These are phyloP conservation scores for Neogale vison DNA, from an alignment of 2,113 vertebrate species.

Conservation along the genomic window DNA sequence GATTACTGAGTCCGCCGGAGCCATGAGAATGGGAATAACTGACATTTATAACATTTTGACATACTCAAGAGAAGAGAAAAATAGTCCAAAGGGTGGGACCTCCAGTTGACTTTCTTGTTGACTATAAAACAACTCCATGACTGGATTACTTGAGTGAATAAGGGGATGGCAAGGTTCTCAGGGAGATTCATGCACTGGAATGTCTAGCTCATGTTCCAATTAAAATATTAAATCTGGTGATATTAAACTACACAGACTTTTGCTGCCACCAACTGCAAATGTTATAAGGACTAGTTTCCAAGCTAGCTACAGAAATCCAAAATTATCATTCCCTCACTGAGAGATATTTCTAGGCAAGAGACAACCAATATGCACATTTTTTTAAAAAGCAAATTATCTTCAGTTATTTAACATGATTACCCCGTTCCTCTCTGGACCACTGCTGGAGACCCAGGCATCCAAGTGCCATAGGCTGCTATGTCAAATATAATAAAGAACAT, in stretches of 20 bases:
- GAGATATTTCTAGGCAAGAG: constrained; percentile 19
- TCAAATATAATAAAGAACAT: constrained; percentile 37
- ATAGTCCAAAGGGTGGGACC: neutral
- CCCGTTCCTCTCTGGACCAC: constrained; percentile 17
- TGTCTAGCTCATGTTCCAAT: constrained; percentile 9
- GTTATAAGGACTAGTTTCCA: neutral
- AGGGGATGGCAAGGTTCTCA: neutral
- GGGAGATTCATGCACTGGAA: neutral
- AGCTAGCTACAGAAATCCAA: neutral
- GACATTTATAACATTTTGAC: neutral
- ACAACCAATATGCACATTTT: constrained; percentile 6
- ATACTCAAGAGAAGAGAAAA: neutral
- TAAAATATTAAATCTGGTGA: constrained; percentile 39
- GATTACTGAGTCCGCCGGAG: constrained; percentile 44
- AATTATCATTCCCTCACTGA: neutral
- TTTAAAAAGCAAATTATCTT: constrained; percentile 34
- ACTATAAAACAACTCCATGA: neutral
- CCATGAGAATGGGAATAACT: constrained; percentile 39
- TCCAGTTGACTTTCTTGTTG: neutral
- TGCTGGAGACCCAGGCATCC: constrained; percentile 22
- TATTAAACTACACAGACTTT: constrained; percentile 17
- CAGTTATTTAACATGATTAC: constrained; percentile 51
- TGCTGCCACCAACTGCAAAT: constrained; percentile 26
- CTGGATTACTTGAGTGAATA: neutral
- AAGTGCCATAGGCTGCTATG: neutral